Evolutionary conservation across 2,888 invertebrate genomes (phyloP).

Genomic region (Calliphora vomitoria): DNA sequence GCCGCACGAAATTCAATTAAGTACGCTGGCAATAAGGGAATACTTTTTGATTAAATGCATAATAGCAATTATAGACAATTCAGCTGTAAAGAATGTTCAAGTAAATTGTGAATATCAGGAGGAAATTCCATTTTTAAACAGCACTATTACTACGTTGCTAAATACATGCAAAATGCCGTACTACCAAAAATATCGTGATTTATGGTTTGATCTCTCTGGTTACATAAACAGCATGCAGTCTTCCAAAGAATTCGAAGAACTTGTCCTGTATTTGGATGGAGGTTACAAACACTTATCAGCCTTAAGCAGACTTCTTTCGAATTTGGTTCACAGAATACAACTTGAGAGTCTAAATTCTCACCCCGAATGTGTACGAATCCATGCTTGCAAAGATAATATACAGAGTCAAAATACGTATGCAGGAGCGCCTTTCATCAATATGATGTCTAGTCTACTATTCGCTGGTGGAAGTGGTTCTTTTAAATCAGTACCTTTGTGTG

Average conservation of each 20-base stretch:
- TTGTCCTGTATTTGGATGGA: conserved; percentile 76
- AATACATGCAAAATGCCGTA: conserved; percentile 71
- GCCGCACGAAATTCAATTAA: conserved; percentile 74
- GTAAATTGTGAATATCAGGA: conserved; percentile 78
- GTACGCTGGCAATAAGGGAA: conserved; percentile 77
- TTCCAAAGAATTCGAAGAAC: conserved; percentile 70
- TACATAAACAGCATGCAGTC: conserved; percentile 41
- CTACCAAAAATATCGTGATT: conserved; percentile 72
- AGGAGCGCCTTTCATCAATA: conserved; percentile 79
- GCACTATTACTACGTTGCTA: conserved; percentile 77
- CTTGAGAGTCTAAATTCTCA: conserved; percentile 79
- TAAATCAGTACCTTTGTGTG: conserved; percentile 80
- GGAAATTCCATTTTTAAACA: conserved; percentile 77
- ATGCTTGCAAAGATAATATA: conserved; percentile 75
- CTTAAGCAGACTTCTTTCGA: conserved; percentile 76
- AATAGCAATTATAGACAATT: conserved; percentile 67
- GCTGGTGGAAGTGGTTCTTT: conserved; percentile 79
- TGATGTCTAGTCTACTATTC: conserved; percentile 77
- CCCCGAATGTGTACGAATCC: conserved; percentile 73
- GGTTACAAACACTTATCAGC: conserved; percentile 80
- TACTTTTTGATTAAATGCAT: conserved; percentile 79
- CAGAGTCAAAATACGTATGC: conserved; percentile 78
- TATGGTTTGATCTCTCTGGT: conserved; percentile 74
- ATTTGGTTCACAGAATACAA: conserved; percentile 75
- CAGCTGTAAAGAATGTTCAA: conserved; percentile 8